Base-by-base conservation (phyloP, 2,113 vertebrate species). In the Platysteira castanea region DNA sequence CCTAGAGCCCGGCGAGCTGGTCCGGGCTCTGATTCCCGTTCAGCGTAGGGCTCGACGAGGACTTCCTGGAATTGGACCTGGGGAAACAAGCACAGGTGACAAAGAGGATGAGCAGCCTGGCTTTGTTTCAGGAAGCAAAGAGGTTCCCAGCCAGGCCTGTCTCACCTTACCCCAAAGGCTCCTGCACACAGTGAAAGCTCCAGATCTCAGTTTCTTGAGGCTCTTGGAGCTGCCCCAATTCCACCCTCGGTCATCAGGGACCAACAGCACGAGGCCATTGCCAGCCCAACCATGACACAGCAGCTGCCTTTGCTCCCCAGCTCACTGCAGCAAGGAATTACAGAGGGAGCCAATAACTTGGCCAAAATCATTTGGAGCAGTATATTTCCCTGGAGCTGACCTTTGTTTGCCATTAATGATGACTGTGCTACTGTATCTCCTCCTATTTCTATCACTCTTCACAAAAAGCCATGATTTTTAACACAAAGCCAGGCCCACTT, bases 61-160 rank as follows among this genome's bases (percentile, higher is more conserved):
- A 75, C 7, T 97, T 97, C 78, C 92, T 94, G 81, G 87, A 53
- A 26, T 5, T 86, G 26, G 92, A 97, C 89, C 97, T 97, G 85
- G 44, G 61, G 78, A 80, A 23, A 88, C 28, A 76, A 71, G 67
- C 57, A 95, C 7, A 81, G 75, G 73, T 13, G 31, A 35, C 42
- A 24, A 47, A 47, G 47, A 47, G 65, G 37, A 50, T 65, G 39
- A 83, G 61, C 52, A 88, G 68, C 39, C 49, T 73, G 9, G 9
- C 14, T 47, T 71, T 63, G 22, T 14, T 46, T 37, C n/a, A 73
- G 57, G 42, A 80, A 28, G 39, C 22, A 35, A 54, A 73, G 57
- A 74, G 35, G 7, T 37, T 52, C 44, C 39, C 76, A 80, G 68
- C 23, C 75, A 73, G 54, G 37, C 26, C 31, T 60, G 12, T 27